Evolutionary conservation across 2,888 invertebrate species (phyloP), one percentile per base, ranked within the genome.

Genomic region (Agonopterix arenella): DNA sequence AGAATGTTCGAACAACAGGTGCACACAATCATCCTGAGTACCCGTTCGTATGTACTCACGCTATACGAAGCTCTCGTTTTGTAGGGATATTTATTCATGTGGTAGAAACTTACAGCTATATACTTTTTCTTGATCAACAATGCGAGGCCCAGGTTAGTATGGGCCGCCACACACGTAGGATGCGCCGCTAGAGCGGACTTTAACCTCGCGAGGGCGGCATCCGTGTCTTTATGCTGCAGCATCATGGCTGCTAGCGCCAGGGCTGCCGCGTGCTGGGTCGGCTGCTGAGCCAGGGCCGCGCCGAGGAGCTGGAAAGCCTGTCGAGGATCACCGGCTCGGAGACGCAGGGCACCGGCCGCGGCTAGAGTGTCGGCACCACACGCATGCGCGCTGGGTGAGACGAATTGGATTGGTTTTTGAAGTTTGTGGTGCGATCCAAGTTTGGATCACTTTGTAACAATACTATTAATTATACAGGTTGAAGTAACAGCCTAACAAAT

Each of bases 231-330:
- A 57, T 90, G 89, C 73, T 81, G 85, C 67, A 88, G 80, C 90
- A 82, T 84, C 91, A 81, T 90, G 62, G 86, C 89, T n/a, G 86
- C 85, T 51, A 91, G 60, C 13, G 90, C 83, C 54, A 91, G 64
- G n/a, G 89, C 83, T 7, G 82, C 90, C 42, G 80, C 81, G 62
- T 82, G 89, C 57, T 89, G 84, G 9, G 80, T 75, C 3, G 90
- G 84, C 55, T 84, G 81, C 56, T 83, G 83, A 2, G 90, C 76
- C 18, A 91, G 61, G 51, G 91, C 86, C 60, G 91, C 84, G 53
- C 91, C 85, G 36, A 91, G 70, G 55, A 91, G 75, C 73, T 91
- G 85, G 79, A 91, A 84, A 53, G 91, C 81, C 52, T 84, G 76
- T 7, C 89, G 78, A 51, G 89, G 76, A 56, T 90, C 79, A 38